A percentile compares a stretch with the other conserved stretches of the same genome.
phyloP scores from a whole-genome alignment of 2,888 invertebrate species.

The Brachyptera risi region DNA sequence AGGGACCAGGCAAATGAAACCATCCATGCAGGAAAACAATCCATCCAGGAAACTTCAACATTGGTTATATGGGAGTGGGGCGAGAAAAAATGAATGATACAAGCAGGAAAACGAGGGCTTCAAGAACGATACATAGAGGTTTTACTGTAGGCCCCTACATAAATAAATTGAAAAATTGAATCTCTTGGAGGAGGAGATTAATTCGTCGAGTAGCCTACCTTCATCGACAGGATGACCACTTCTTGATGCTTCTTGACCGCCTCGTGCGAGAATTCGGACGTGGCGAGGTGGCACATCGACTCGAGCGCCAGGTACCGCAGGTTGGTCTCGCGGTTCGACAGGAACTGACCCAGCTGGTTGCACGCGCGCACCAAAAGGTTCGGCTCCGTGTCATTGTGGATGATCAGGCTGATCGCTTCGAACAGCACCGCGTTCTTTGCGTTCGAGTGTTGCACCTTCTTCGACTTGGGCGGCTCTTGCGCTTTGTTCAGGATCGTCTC shows the following conservation, averaged over 20 bases:
- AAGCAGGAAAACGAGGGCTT: too few species aligned
- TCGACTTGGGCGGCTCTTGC: constrained; percentile 98
- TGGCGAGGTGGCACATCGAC: constrained; percentile 98
- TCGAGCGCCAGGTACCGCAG: constrained; percentile 95
- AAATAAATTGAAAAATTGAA: too few species aligned
- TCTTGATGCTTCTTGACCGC: constrained; percentile 99
- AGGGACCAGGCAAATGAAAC: too few species aligned
- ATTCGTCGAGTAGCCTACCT: too few species aligned
- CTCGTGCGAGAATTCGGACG: constrained; percentile 98
- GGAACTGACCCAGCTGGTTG: constrained; percentile 97
- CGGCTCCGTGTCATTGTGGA: constrained; percentile 97
- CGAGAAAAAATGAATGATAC: too few species aligned
- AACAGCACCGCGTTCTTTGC: constrained; percentile 99
- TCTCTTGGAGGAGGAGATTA: too few species aligned
- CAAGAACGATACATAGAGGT: too few species aligned
- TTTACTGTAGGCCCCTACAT: too few species aligned
- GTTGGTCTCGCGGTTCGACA: constrained; percentile 96
- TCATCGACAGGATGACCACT: constrained; percentile 97
- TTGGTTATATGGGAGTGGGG: too few species aligned
- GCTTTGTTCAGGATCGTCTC: constrained; percentile 98
- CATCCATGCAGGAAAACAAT: too few species aligned
- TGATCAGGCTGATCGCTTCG: constrained; percentile 99
- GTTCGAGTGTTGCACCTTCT: constrained; percentile 99
- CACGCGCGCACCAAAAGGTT: constrained; percentile 95
- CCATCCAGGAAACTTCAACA: too few species aligned